Base-by-base conservation (phyloP, 2,888 invertebrate genomes). In the Torymus aiolomorphi region DNA sequence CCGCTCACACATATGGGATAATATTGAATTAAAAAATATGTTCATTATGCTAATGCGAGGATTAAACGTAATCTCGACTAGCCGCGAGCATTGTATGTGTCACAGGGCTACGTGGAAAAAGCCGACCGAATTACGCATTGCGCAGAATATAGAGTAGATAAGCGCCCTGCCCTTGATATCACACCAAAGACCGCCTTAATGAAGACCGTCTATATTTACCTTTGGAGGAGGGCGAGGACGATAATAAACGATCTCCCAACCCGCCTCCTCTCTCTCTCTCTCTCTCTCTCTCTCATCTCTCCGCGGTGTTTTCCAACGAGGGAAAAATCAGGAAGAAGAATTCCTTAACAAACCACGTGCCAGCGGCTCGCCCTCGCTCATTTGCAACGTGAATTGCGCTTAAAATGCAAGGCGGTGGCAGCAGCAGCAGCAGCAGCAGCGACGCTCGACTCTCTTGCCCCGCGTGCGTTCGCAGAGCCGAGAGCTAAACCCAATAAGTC, bases 371-470 rank as follows among this genome's bases (percentile, higher is more conserved):
- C n/a, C 42, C 42, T 24, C 61, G 18, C 80, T 80, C 77, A 74
- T 80, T 80, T 79, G 81, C 73, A 81, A 78, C 49, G 16, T 65
- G 72, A 77, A 74, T 78, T 42, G 72, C 63, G 61, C 59, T 82
- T 76, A 65, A 78, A 69, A 76, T 80, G 73, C 76, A 73, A 52
- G 69, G 11, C 42, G 51, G 49, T 42, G 31, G 31, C 31, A 31
- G 31, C 2, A 31, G 31, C 31, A 31, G 31, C 31, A 31, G 31
- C 31, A 31, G 62, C 75, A 18, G 13, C 2, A 49, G 59, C 42
- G 51, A 13, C 61, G 42, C 51, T 57, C 16, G 57, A 14, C 54
- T 20, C 69, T 20, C 42, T 24, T 42, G 42, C 42, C 42, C 42
- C 42, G 5, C 42, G 42, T 42, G 42, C 42, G 42, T 42, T 42